Base-by-base conservation (phyloP, 30 jellyfish, hydroid and myxozoan genomes). In the Hydractinia symbiolongicarpus region DNA sequence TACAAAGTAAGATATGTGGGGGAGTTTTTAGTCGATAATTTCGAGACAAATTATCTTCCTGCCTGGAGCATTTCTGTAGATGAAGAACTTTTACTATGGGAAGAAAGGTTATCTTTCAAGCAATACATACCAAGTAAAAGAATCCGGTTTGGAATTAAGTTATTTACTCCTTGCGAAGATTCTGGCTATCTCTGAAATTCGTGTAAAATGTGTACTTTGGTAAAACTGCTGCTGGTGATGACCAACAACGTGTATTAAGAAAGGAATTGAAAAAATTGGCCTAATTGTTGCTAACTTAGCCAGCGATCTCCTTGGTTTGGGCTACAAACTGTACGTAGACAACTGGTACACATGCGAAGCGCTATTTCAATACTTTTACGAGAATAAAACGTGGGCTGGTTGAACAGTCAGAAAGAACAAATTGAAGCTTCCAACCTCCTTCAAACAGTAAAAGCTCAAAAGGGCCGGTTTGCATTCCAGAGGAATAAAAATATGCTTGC, bases 291-390 rank as follows among this genome's bases (percentile, higher is more conserved):
- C 44, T 30, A 30, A 30, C 44, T 30, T 30, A 30, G 44, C 44
- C 44, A 30, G 69, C 17, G 15, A 58, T 58, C 17, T 16, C 15
- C 69, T 16, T 58, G 16, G 17, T 58, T 58, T 58, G 15, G 69
- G 17, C 15, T 58, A 11, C 3, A 13, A 58, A 3, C 17, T 58
- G 69, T 58, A 58, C 17, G 69, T 58, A 13, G 69, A 58, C 69
- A 58, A 58, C 17, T 58, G 69, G 69, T 58, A 58, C 17, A 58
- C 69, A 58, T 11, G 69, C 17, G 69, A 58, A 58, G 69, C 69
- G 15, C 69, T 58, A 13, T 58, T 58, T 3, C 17, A 16, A 58
- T 58, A 58, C 17, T 16, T 58, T 58, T 58, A 58, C 69, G 69
- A 58, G 17, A 58, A 58, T 16, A 13, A 58, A 58, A 58, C 69